Percentiles rank a stretch among this genome's conserved stretches.
These are phyloP conservation scores for Copidosoma aretas DNA, from an alignment of 2,888 invertebrate genomes.

Conservation along the genomic window DNA sequence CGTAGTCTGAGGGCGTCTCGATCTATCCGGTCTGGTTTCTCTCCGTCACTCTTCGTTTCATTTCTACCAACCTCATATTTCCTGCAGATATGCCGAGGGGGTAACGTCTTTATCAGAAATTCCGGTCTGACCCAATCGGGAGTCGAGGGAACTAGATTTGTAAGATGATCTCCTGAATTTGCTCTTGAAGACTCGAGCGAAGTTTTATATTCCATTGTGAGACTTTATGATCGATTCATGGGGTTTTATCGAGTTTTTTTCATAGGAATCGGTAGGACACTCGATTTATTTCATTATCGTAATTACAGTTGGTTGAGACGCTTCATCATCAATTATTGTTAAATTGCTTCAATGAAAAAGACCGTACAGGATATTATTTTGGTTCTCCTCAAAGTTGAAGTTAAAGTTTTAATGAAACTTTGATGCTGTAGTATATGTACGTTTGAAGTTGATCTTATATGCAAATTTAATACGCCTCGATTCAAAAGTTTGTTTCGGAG, in stretches of 20 bases:
- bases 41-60: neutral
- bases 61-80: slow-evolving; percentile 9
- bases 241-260: neutral
- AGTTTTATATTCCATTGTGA: neutral
- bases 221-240: neutral
- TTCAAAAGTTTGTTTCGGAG: slow-evolving; percentile 11
- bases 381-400: too few relatives aligned
- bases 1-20: neutral
- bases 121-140: slow-evolving; percentile 2
- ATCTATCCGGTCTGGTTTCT: neutral
- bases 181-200: neutral
- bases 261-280: too few relatives aligned
- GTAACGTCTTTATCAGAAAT: slow-evolving; percentile 12
- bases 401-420: too few relatives aligned
- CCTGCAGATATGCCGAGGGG: neutral
- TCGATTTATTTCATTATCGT: too few relatives aligned
- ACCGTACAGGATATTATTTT: too few relatives aligned
- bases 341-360: too few relatives aligned
- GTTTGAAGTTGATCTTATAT: slow-evolving; percentile 1
- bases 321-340: too few relatives aligned
- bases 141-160: neutral
- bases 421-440: too few relatives aligned
- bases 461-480: neutral
- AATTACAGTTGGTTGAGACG: too few relatives aligned
- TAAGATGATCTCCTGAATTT: slow-evolving; percentile 8